These are phyloP conservation scores for Alfaro cultratus DNA, from an alignment of 2,797 vertebrate genomes.

Conservation along the genomic window DNA sequence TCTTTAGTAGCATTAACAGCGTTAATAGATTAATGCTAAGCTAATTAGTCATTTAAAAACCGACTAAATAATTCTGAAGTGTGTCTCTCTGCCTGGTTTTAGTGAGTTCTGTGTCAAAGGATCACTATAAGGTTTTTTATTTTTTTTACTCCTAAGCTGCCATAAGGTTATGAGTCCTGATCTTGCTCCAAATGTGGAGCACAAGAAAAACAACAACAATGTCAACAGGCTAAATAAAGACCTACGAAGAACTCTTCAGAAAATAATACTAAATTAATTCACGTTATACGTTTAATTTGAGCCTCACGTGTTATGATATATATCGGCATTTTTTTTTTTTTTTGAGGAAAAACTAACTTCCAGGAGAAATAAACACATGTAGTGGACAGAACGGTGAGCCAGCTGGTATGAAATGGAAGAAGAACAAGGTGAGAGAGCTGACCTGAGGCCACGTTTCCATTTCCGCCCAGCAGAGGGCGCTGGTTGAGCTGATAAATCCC, in stretches of 20 bases:
- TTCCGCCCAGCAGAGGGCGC: neutral
- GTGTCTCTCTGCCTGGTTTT: no score
- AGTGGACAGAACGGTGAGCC: neutral
- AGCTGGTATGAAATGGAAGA: neutral
- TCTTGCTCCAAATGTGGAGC: neutral
- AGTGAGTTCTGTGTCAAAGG: no score
- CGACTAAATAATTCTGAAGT: neutral
- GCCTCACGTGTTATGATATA: neutral
- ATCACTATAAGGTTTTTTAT: neutral
- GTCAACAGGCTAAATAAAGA: neutral
- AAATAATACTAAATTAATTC: neutral
- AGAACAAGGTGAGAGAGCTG: neutral
- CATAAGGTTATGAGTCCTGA: no score
- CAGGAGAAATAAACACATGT: neutral
- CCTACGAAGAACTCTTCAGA: neutral
- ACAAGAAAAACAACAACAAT: neutral
- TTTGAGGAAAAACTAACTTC: neutral
- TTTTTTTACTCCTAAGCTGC: neutral
- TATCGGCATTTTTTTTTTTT: neutral
- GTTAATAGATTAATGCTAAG: no score
- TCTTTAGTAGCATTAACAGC: no score
- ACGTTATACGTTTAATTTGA: neutral
- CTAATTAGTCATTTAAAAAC: no score
- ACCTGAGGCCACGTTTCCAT: neutral
- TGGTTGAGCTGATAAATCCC: neutral